Percentiles rank a stretch among this genome's conserved stretches.
These are phyloP conservation scores for Hetaerina americana DNA, from an alignment of 1,140 invertebrate genomes.

Conservation along the genomic window DNA sequence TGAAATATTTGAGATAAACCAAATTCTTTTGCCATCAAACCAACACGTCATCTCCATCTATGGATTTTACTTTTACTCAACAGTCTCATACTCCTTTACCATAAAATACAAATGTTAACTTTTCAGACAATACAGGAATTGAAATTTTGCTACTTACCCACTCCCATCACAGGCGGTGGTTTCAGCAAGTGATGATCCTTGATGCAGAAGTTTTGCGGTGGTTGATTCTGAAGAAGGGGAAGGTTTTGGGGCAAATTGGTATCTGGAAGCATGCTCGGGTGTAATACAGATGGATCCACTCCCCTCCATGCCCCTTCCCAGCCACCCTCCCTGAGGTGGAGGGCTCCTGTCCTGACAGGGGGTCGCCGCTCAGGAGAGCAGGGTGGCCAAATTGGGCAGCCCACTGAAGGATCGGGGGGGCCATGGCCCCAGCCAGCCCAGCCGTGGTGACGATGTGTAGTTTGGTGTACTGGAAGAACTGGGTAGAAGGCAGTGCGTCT, in stretches of 20 bases:
- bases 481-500: background rate
- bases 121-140: too few relatives aligned
- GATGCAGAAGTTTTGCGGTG: conserved; percentile 71
- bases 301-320: conserved; percentile 9
- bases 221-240: conserved; percentile 58
- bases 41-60: too few relatives aligned
- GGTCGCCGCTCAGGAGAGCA: conserved; percentile 11
- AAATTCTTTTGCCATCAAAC: too few relatives aligned
- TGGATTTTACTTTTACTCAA: too few relatives aligned
- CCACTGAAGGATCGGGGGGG: background rate
- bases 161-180: conserved; percentile 76
- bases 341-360: conserved; percentile 9
- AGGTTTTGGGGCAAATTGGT: conserved; percentile 59
- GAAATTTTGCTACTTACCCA: conserved; percentile 59
- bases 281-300: conserved; percentile 16
- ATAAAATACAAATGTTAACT: too few relatives aligned
- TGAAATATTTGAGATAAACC: too few relatives aligned
- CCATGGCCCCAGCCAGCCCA: background rate
- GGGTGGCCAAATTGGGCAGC: background rate
- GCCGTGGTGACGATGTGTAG: background rate
- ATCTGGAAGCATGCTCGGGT: conserved; percentile 37
- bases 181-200: conserved; percentile 90
- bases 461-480: background rate
- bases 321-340: conserved; percentile 8
- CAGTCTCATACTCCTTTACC: too few relatives aligned